Percentiles rank a stretch among this genome's conserved stretches.
Evolutionary conservation across 2,113 vertebrate species (phyloP).

Genomic region (Anoplopoma fimbria): DNA sequence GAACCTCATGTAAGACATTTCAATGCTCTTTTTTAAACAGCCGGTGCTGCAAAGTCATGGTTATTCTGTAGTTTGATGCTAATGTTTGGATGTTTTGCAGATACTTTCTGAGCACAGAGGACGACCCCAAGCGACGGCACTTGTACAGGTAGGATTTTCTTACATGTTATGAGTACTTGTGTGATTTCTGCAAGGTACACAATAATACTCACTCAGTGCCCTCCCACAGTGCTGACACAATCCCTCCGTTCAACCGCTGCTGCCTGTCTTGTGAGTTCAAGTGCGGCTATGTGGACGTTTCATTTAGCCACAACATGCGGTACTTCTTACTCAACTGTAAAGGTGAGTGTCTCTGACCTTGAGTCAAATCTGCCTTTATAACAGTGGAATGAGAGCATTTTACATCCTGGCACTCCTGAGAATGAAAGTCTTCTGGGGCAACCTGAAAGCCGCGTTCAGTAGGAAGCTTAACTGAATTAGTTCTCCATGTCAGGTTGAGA

Average conservation of each 20-base stretch:
- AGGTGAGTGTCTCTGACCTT: conserved; percentile 82
- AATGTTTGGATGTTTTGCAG: conserved; percentile 75
- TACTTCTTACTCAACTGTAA: conserved; percentile 93
- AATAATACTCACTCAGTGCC: background rate
- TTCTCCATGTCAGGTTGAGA: conserved; percentile 11
- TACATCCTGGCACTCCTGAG: background rate
- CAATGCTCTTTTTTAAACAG: background rate
- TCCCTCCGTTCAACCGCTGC: conserved; percentile 91
- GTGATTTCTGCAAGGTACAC: background rate
- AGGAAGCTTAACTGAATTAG: conserved; percentile 35
- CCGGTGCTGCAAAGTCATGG: background rate
- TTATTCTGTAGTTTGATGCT: background rate
- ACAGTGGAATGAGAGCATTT: background rate
- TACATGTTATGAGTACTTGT: background rate
- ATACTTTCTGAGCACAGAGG: conserved; percentile 97
- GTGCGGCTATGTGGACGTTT: conserved; percentile 93
- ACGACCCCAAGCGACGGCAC: conserved; percentile 90
- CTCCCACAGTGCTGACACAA: conserved; percentile 89
- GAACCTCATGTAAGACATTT: conserved; percentile 90
- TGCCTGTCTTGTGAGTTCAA: conserved; percentile 94
- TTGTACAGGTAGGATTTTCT: conserved; percentile 90
- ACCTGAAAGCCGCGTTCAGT: background rate
- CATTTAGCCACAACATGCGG: conserved; percentile 89
- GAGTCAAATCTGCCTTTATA: background rate
- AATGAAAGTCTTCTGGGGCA: conserved; percentile 6